Percentiles rank a stretch among this genome's conserved stretches.
Conservation (phyloP, 1,140 invertebrate genomes). For the Wiebesia pumilae region DNA sequence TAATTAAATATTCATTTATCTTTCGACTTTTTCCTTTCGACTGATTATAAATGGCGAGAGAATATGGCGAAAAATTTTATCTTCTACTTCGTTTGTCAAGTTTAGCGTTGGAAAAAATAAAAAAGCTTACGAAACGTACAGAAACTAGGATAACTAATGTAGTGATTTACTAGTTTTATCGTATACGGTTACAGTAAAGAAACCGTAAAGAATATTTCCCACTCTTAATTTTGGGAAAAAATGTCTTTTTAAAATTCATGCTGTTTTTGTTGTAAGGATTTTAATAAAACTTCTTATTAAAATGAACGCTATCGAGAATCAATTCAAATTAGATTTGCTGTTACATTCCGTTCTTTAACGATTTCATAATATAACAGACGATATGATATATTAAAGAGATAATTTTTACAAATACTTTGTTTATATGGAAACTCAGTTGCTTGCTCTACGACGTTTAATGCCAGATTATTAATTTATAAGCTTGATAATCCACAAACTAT, state of each 20-base stretch:
- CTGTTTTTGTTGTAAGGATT: not conserved
- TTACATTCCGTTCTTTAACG: not conserved
- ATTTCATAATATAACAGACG: not conserved
- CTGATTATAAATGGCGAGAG: too few relatives aligned
- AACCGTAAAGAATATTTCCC: conserved; percentile 11
- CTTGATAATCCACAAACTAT: too few relatives aligned
- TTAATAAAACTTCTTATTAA: conserved; percentile 1
- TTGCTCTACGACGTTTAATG: too few relatives aligned
- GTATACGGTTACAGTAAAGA: not conserved
- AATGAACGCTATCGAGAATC: not conserved
- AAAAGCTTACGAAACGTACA: not conserved
- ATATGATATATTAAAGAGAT: not conserved
- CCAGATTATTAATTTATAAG: too few relatives aligned
- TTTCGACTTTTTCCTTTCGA: too few relatives aligned
- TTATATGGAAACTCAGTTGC: too few relatives aligned
- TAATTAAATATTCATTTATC: too few relatives aligned
- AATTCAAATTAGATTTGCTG: not conserved
- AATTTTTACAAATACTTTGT: too few relatives aligned
- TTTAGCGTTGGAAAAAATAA: not conserved
- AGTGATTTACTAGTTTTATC: conserved; percentile 21
- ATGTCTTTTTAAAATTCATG: conserved; percentile 17
- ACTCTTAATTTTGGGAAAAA: not conserved
- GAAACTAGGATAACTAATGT: not conserved
- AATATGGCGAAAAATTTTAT: not conserved
- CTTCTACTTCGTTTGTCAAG: not conserved